Percentiles rank a stretch among this genome's conserved stretches.
Conservation (phyloP, 2,797 vertebrate genomes). For the Cephalopachus bancanus region DNA sequence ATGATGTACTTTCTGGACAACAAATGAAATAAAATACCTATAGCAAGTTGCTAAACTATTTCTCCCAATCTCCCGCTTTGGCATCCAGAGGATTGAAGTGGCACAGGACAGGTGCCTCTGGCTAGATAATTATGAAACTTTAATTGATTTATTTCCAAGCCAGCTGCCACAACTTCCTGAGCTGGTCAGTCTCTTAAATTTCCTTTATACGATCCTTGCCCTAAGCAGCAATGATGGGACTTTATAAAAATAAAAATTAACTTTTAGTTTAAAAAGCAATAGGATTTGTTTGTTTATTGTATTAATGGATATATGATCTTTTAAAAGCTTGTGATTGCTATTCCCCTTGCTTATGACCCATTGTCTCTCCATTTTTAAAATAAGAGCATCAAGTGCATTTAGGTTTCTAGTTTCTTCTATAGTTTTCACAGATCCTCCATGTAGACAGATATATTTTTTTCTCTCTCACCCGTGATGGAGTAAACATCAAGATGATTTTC, state of each 20-base stretch:
- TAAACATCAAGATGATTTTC: conserved; percentile 33
- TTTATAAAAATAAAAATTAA: conserved; percentile 53
- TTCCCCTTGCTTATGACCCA: background rate
- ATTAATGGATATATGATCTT: too few relatives aligned
- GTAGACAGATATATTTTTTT: background rate
- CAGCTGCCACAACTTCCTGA: conserved; percentile 39
- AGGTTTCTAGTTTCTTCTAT: background rate
- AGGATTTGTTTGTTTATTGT: background rate
- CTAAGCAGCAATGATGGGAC: background rate
- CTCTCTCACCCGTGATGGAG: background rate
- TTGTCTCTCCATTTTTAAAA: conserved; percentile 27
- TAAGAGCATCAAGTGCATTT: background rate
- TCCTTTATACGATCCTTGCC: background rate
- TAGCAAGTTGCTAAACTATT: background rate
- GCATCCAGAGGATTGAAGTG: background rate
- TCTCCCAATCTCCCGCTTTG: background rate
- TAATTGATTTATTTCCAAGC: conserved; percentile 70
- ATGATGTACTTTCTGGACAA: conserved; percentile 1
- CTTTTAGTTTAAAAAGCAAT: conserved; percentile 38
- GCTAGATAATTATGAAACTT: conserved; percentile 57
- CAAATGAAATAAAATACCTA: background rate
- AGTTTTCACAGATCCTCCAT: background rate
- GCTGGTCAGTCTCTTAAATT: conserved; percentile 62
- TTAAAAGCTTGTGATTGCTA: too few relatives aligned
- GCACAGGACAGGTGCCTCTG: conserved; percentile 26